Percentiles rank a stretch among this genome's conserved stretches.
Conservation (phyloP, 2,113 vertebrate genomes). For the Gallinago media region DNA sequence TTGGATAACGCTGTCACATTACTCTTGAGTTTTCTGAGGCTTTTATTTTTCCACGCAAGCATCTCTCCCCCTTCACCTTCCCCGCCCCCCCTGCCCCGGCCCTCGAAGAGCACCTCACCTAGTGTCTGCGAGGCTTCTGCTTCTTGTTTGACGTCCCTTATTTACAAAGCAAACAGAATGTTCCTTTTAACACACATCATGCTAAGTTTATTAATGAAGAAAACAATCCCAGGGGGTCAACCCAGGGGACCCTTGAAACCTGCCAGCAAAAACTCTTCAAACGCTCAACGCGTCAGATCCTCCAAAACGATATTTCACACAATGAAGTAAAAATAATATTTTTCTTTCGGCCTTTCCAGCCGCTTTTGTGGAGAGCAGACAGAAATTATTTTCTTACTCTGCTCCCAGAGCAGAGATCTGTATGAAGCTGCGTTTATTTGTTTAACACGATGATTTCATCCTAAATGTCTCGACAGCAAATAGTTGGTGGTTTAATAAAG, state of each 20-base stretch:
- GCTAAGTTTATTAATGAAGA: slow-evolving; percentile 87
- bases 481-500: slow-evolving; percentile 86
- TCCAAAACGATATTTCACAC: slow-evolving; percentile 89
- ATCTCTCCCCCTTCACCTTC: too few species aligned
- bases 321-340: slow-evolving; percentile 92
- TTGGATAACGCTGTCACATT: slow-evolving; percentile 1
- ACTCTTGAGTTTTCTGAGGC: slow-evolving; percentile 32
- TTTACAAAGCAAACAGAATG: slow-evolving; percentile 87
- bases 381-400: slow-evolving; percentile 87
- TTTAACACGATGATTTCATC: slow-evolving; percentile 86
- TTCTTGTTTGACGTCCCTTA: slow-evolving; percentile 82
- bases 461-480: slow-evolving; percentile 85
- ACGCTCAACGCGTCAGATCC: slow-evolving; percentile 79
- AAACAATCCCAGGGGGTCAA: slow-evolving; percentile 83
- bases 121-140: slow-evolving; percentile 76
- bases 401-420: slow-evolving; percentile 84
- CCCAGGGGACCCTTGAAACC: slow-evolving; percentile 79
- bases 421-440: slow-evolving; percentile 86
- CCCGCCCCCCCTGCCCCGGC: too few species aligned
- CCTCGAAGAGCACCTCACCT: slow-evolving; percentile 72
- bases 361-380: slow-evolving; percentile 83
- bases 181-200: slow-evolving; percentile 85
- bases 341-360: slow-evolving; percentile 86
- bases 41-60: not conserved
- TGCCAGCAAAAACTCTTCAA: slow-evolving; percentile 86